Evolutionary conservation across 1,140 invertebrate genomes (phyloP).

Genomic region (Cepaea nemoralis): DNA sequence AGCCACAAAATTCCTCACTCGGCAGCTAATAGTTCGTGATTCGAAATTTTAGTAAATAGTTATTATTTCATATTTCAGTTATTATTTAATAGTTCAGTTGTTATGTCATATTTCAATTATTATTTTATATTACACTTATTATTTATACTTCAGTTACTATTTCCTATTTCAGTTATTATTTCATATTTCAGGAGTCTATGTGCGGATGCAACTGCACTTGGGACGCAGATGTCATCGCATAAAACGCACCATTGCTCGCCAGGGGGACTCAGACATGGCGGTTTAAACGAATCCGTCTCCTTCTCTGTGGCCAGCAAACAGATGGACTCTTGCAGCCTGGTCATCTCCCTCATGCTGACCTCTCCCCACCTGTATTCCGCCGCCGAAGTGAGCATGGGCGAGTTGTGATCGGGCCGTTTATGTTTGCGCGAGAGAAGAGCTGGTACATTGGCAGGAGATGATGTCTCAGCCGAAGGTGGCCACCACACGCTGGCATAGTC

Average conservation of each 20-base stretch:
- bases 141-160: too few species aligned
- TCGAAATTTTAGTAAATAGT: too few species aligned
- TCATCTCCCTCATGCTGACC: conserved; percentile 59
- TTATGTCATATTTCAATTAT: too few species aligned
- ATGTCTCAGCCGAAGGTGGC: conserved; percentile 57
- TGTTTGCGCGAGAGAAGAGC: conserved; percentile 68
- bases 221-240: conserved; percentile 66
- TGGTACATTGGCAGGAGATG: conserved; percentile 72
- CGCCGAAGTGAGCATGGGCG: conserved; percentile 61
- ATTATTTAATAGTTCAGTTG: too few species aligned
- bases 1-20: too few species aligned
- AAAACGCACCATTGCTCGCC: conserved; percentile 61
- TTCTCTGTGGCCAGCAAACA: conserved; percentile 63
- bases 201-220: conserved; percentile 63
- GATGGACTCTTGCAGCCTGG: conserved; percentile 66
- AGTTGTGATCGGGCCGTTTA: conserved; percentile 68
- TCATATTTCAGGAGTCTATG: conserved; percentile 64
- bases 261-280: conserved; percentile 51
- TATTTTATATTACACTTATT: too few species aligned
- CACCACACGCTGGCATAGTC: conserved; percentile 59
- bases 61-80: too few species aligned
- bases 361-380: conserved; percentile 27
- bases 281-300: conserved; percentile 68
- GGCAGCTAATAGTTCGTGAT: too few species aligned
- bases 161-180: too few species aligned